Base-by-base conservation (phyloP, 1,140 invertebrate species). In the Metopolophium dirhodum region DNA sequence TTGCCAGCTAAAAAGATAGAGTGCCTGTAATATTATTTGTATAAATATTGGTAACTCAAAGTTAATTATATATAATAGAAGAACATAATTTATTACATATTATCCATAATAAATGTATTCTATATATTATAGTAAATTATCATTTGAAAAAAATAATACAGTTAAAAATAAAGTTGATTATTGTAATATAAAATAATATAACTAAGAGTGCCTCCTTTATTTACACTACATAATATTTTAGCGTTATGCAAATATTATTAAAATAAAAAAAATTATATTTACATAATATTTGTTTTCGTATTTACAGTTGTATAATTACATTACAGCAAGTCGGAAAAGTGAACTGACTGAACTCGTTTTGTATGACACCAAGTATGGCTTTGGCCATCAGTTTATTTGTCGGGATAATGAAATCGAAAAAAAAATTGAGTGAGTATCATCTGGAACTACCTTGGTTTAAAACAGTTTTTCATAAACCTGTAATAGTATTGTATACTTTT, bases 271-370 rank as follows among this genome's bases (percentile, higher is more conserved):
- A 37, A 30, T 14, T 18, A 91, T 49, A 41, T 3, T n/a, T 26
- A 51, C 9, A 37, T 51, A 23, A 82, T 83, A 35, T 26, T 85
- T 18, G 4, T 82, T 37, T 35, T 9, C 2, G 2, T 57, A 14
- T 30, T 54, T 57, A 9, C 49, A 93, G 91, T n/a, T 93, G 23
- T 93, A 86, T 20, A 57, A 85, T 54, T 85, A 41, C 61, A 82
- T 93, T 3, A 51, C 14, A 4, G 11, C 41, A 4, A 37, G 8
- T 86, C 77, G 91, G 30, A 54, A 57, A 9, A 57, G 7, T 22
- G 8, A 23, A 37, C 23, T 51, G 22, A 54, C 77, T 23, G 82
- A 93, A 86, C 49, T 93, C 1, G 35, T 85, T 26, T 61, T 93
- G n/a, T 93, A 86, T 26, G 82, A 93, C 22, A 22, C 82, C 2